Conservation (phyloP, 2,113 vertebrate species). For the Microcebus murinus region DNA sequence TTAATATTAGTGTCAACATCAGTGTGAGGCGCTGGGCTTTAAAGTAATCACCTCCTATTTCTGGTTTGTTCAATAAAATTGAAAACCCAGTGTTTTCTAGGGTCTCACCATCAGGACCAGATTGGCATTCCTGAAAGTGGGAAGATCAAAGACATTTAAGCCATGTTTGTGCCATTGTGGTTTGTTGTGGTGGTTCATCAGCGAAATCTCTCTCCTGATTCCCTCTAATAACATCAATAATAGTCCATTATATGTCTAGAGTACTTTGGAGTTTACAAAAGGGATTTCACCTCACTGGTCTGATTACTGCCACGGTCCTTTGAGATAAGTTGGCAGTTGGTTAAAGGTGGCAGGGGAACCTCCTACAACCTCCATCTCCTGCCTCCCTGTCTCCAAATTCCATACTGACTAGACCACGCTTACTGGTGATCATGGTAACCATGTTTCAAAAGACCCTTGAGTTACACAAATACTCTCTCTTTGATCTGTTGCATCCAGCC, state of each 20-base stretch:
- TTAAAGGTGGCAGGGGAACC: background rate
- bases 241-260: background rate
- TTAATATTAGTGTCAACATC: background rate
- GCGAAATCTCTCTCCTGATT: background rate
- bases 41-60: background rate
- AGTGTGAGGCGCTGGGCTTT: background rate
- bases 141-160: background rate
- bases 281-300: background rate
- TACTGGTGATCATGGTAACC: background rate
- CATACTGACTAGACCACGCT: background rate
- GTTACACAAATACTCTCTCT: background rate
- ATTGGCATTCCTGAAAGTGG: background rate
- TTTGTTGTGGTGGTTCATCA: background rate
- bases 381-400: background rate
- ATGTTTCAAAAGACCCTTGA: background rate
- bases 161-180: background rate
- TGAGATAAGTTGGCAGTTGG: background rate
- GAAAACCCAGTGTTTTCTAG: background rate
- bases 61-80: background rate
- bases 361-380: background rate
- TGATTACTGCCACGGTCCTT: background rate
- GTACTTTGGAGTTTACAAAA: background rate
- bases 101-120: background rate
- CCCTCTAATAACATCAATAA: background rate
- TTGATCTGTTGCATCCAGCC: background rate